phyloP scores from a whole-genome alignment of 2,888 invertebrate species.

The Pegoplata infirma region DNA sequence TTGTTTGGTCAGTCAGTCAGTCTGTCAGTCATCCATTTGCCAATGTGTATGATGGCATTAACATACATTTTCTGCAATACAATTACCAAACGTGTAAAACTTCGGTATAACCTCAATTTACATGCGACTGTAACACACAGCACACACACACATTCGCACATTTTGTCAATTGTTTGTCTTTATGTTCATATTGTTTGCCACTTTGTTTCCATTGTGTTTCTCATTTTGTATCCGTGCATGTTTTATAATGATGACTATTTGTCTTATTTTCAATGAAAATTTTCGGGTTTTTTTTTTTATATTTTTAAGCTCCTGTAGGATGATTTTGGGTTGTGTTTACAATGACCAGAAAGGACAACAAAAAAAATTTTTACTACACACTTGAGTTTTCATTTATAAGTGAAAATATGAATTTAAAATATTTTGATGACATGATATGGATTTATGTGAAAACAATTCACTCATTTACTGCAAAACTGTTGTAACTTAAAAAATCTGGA shows the following conservation, averaged over 20 bases:
- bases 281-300: slow-evolving; percentile 33
- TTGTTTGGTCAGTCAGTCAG: slow-evolving; percentile 17
- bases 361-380: too few species aligned
- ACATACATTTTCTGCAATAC: slow-evolving; percentile 19
- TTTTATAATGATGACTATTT: slow-evolving; percentile 45
- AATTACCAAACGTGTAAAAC: slow-evolving; percentile 43
- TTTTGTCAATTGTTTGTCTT: neutral
- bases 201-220: slow-evolving; percentile 53
- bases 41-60: slow-evolving; percentile 36
- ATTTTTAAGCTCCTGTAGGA: slow-evolving; percentile 34
- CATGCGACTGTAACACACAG: neutral
- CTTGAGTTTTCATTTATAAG: too few species aligned
- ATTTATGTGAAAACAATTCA: too few species aligned
- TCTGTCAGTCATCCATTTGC: too few species aligned
- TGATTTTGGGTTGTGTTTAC: neutral
- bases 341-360: neutral
- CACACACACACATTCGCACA: neutral
- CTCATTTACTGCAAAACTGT: too few species aligned
- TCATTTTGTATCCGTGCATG: slow-evolving; percentile 37
- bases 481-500: too few species aligned
- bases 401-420: too few species aligned
- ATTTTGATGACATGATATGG: too few species aligned
- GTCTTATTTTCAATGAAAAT: slow-evolving; percentile 38
- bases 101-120: slow-evolving; percentile 51
- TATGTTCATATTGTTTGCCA: slow-evolving; percentile 41